Evolutionary conservation across 2,113 vertebrate species (phyloP).

Genomic region (Cnemophilus loriae): DNA sequence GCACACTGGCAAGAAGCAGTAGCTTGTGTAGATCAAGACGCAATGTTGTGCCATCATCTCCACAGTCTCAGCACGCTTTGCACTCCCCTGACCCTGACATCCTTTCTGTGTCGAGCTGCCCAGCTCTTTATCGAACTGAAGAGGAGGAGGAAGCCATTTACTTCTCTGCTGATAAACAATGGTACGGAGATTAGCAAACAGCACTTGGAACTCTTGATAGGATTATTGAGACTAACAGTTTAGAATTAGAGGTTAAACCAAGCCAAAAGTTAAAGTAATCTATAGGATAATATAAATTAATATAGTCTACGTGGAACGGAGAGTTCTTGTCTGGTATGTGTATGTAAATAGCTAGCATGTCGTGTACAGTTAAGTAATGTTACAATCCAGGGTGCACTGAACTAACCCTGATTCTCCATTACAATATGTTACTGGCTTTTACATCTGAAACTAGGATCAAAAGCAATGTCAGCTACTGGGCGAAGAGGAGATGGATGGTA

Average conservation of each 20-base stretch:
- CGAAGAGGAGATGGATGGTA: conserved; percentile 68
- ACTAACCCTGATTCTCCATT: conserved; percentile 66
- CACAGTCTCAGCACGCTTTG: conserved; percentile 79
- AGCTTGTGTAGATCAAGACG: conserved; percentile 91
- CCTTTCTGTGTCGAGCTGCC: conserved; percentile 90
- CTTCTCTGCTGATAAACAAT: conserved; percentile 91
- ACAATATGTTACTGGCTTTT: conserved; percentile 67
- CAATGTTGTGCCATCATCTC: conserved; percentile 82
- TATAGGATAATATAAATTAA: neutral
- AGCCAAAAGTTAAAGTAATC: conserved; percentile 4
- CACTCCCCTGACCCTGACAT: conserved; percentile 93
- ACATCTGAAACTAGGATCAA: conserved; percentile 66
- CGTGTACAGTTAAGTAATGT: conserved; percentile 53
- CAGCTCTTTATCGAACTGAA: conserved; percentile 86
- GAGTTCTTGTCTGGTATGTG: conserved; percentile 29
- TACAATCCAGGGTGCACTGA: conserved; percentile 57
- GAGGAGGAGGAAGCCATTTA: conserved; percentile 90
- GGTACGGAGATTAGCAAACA: conserved; percentile 72
- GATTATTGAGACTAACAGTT: conserved; percentile 3
- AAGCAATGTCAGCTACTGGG: conserved; percentile 66
- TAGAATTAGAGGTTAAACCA: conserved; percentile 7
- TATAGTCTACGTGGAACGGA: neutral
- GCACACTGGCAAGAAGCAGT: conserved; percentile 86
- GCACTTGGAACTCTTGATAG: neutral
- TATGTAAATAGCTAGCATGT: conserved; percentile 56